These are phyloP conservation scores for Listronotus oregonensis DNA, from an alignment of 1,140 invertebrate species.

Conservation along the genomic window DNA sequence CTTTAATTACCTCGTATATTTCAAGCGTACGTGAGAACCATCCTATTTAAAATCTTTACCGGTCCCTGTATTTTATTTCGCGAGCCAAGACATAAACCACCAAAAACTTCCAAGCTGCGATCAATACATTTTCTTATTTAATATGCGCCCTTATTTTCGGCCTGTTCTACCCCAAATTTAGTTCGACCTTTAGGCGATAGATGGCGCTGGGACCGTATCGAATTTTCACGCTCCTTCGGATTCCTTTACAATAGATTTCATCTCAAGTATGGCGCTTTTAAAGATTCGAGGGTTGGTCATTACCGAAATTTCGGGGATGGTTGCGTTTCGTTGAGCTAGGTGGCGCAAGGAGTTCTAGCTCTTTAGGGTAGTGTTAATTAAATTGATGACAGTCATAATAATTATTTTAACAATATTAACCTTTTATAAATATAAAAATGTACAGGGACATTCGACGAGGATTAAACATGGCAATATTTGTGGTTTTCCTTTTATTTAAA, in stretches of 20 bases:
- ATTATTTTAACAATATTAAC: too few species aligned
- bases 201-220: constrained; percentile 27
- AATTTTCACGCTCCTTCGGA: background rate
- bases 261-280: too few species aligned
- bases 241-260: constrained; percentile 9
- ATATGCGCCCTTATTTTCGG: constrained; percentile 29
- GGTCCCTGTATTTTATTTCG: too few species aligned
- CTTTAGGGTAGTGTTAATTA: too few species aligned
- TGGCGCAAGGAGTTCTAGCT: background rate
- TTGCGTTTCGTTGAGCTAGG: background rate
- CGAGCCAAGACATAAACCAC: background rate
- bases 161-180: constrained; percentile 43
- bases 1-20: too few species aligned
- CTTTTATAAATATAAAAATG: too few species aligned
- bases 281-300: constrained; percentile 5
- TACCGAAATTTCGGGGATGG: constrained; percentile 6
- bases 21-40: too few species aligned
- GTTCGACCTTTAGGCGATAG: constrained; percentile 39
- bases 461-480: too few species aligned
- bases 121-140: constrained; percentile 11
- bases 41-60: too few species aligned
- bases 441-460: too few species aligned
- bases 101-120: background rate
- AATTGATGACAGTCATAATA: too few species aligned
- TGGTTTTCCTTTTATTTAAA: too few species aligned